These are phyloP conservation scores for Leucosticte australis DNA, from an alignment of 2,113 vertebrate species.

Conservation along the genomic window DNA sequence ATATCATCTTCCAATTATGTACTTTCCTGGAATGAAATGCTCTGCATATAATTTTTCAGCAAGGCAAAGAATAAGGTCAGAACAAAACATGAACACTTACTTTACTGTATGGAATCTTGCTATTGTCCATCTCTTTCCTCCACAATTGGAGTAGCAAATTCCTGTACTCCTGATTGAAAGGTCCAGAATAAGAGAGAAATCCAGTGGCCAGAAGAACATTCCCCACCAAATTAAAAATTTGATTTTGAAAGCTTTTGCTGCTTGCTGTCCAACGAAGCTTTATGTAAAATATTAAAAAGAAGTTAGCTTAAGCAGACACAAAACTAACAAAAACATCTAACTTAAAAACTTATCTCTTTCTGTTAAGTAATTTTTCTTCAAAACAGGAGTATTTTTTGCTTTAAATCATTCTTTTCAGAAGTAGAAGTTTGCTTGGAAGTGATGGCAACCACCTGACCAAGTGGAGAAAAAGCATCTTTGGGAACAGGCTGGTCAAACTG, in stretches of 20 bases:
- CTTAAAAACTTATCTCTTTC: neutral
- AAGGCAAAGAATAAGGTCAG: neutral
- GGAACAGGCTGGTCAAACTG: neutral
- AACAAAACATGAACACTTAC: constrained; percentile 42
- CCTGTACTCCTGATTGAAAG: constrained; percentile 87
- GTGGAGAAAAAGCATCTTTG: neutral
- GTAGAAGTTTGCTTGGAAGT: neutral
- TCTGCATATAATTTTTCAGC: neutral
- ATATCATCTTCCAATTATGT: neutral
- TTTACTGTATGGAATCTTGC: constrained; percentile 72
- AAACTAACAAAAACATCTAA: neutral
- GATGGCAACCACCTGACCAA: neutral
- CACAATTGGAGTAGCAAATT: constrained; percentile 77
- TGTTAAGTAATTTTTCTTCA: neutral
- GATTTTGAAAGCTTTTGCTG: constrained; percentile 78
- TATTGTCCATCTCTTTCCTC: constrained; percentile 78
- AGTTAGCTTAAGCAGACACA: neutral
- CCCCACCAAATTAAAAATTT: constrained; percentile 79
- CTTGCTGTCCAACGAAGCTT: constrained; percentile 84
- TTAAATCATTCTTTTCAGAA: neutral
- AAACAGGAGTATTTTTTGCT: neutral
- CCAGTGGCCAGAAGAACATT: constrained; percentile 82
- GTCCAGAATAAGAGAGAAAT: constrained; percentile 85
- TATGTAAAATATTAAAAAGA: neutral
- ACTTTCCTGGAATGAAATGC: neutral